Base-by-base conservation (phyloP, 2,797 vertebrate genomes). In the Ataeniobius toweri region DNA sequence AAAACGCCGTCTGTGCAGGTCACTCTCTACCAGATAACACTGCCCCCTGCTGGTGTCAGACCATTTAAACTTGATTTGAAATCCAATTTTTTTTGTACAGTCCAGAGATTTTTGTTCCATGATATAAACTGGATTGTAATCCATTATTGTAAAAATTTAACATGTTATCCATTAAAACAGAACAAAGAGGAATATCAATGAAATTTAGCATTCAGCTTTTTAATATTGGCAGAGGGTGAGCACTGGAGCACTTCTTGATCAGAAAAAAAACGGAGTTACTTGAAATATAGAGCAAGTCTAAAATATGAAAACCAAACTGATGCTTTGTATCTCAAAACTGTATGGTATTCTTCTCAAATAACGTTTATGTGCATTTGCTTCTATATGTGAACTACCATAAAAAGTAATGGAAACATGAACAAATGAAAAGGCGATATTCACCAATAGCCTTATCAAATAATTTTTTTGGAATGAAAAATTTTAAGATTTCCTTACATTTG, bases 1-100 rank as follows among this genome's bases (percentile, higher is more conserved):
- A 78, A 76, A 68, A 82, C 20, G 80, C 75, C 75, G 84, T 22
- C 74, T 84, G 83, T 77, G 85, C 89, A 87, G 20, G 87, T 90
- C 86, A 86, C 76, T 85, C 79, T 88, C 71, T 76, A 85, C 82
- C 86, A 72, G 83, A 85, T 13, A 91, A 86, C 87, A 93, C 92
- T 94, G 92, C 92, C 93, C 91, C 91, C 93, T 94, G 80, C 91
- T 92, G 94, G 92, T 85, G 36, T 0, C 13, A 74, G 28, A 65
- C 53, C 14, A 74, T 61, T 50, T 0, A 77, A 61, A 79, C 79
- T 85, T 81, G 82, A 82, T 69, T 76, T 69, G 2, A n/a, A 13
- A 22, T 77, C 73, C 3, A 18, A 31, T 26, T 36, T 36, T n/a
- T 5, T n/a, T 39, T 61, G 2, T 46, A 0, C 10, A 41, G 10